These are phyloP conservation scores for Enteromius paludinosus DNA, from an alignment of 2,797 vertebrate species.

Conservation along the genomic window DNA sequence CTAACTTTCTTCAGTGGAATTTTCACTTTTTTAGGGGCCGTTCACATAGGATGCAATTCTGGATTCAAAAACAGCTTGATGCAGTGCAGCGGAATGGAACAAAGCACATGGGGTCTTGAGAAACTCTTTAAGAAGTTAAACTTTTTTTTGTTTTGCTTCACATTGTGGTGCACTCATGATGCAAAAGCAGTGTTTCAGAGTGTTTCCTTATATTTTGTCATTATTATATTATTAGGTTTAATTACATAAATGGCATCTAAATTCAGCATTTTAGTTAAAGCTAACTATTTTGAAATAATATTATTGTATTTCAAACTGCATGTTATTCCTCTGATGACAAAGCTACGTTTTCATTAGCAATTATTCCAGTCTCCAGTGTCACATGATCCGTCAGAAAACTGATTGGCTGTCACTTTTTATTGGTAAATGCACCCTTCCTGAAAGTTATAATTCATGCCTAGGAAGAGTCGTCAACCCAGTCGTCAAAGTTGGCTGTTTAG, in stretches of 20 bases:
- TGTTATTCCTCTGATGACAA: background rate
- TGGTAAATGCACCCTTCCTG: background rate
- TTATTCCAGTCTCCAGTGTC: background rate
- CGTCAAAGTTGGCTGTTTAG: background rate
- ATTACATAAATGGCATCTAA: background rate
- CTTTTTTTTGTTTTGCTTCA: background rate
- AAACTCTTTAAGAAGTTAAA: background rate
- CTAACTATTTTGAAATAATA: background rate
- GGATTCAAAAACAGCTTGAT: conserved; percentile 16
- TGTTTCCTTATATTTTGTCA: background rate
- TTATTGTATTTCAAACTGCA: background rate
- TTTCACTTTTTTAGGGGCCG: background rate
- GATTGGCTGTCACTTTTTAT: background rate
- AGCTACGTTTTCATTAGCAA: background rate
- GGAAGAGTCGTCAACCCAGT: background rate
- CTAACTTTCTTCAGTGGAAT: conserved; percentile 26
- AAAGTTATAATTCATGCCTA: background rate
- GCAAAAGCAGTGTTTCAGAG: background rate
- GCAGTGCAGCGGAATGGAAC: background rate
- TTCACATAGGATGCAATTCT: conserved; percentile 7
- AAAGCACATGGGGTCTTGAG: background rate
- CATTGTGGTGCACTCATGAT: background rate
- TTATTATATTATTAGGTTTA: background rate
- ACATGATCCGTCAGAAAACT: background rate
- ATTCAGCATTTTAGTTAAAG: background rate